Conservation (phyloP, 2,888 invertebrate species). For the Epinotia ramella region DNA sequence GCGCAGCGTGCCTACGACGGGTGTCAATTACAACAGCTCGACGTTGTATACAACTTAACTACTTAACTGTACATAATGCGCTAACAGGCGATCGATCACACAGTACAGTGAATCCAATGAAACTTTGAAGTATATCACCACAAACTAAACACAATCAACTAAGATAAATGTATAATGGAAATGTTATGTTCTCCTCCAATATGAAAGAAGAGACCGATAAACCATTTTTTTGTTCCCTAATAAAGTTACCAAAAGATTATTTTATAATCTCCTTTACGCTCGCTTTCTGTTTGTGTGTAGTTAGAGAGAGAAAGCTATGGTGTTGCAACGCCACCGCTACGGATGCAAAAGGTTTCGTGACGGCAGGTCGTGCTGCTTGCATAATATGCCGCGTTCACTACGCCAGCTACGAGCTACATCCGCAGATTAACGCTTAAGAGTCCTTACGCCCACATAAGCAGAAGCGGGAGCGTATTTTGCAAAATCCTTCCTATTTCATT, state of each 20-base stretch:
- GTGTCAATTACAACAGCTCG: no score
- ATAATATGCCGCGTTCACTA: slow-evolving; percentile 66
- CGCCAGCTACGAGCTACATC: slow-evolving; percentile 38
- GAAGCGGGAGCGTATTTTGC: no score
- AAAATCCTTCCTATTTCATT: no score
- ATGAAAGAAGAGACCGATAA: background rate
- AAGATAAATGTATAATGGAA: background rate
- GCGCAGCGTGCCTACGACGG: no score
- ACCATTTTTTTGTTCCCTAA: background rate
- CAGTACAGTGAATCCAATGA: no score
- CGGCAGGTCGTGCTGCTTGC: slow-evolving; percentile 70
- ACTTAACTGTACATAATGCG: no score
- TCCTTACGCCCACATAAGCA: no score
- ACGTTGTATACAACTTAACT: no score
- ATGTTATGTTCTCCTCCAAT: background rate
- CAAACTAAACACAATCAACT: no score
- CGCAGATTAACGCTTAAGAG: slow-evolving; percentile 55
- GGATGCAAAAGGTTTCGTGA: slow-evolving; percentile 77
- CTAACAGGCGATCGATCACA: no score
- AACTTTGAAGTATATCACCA: no score
- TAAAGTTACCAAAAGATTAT: background rate
- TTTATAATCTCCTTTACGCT: slow-evolving; percentile 43
- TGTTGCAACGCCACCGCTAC: slow-evolving; percentile 68
- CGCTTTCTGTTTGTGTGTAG: slow-evolving; percentile 59
- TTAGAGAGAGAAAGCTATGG: slow-evolving; percentile 79